Percentiles rank a stretch among this genome's conserved stretches.
Conservation (phyloP, 2,888 invertebrate genomes). For the Petrophora chlorosata region DNA sequence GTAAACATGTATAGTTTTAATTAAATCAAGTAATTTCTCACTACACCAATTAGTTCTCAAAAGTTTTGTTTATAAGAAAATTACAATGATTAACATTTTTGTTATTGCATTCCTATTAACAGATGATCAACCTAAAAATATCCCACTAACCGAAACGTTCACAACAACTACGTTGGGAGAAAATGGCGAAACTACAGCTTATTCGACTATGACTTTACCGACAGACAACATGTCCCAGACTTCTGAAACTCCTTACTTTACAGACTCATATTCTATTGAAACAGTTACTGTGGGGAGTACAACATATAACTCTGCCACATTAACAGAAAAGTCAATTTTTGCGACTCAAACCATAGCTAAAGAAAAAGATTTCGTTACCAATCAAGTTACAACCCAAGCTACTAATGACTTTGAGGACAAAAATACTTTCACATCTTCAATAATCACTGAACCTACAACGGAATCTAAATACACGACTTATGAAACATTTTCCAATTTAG, state of each 20-base stretch:
- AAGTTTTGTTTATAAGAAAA: conserved; percentile 1
- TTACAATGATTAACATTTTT: conserved; percentile 46
- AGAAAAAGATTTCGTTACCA: not conserved
- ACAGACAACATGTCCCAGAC: conserved; percentile 36
- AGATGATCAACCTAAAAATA: conserved; percentile 78
- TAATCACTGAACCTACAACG: not conserved
- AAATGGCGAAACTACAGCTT: conserved; percentile 49
- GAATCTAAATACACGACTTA: not conserved
- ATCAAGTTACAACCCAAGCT: not conserved
- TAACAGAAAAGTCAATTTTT: not conserved
- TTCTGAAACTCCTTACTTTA: conserved; percentile 22
- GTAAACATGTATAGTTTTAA: not conserved
- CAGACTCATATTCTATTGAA: conserved; percentile 15
- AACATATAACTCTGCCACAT: not conserved
- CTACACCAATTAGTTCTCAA: not conserved
- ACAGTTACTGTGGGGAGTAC: conserved; percentile 4
- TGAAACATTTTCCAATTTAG: not conserved
- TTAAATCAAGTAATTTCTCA: not conserved
- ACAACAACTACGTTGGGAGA: conserved; percentile 55
- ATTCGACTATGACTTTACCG: conserved; percentile 42
- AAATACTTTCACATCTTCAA: not conserved
- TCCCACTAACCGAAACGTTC: conserved; percentile 77
- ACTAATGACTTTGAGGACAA: not conserved
- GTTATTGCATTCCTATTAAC: conserved; percentile 78
- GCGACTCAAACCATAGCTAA: not conserved